A percentile compares a stretch with the other conserved stretches of the same genome.
Conservation (phyloP, 1,140 invertebrate genomes). For the Panulirus ornatus region DNA sequence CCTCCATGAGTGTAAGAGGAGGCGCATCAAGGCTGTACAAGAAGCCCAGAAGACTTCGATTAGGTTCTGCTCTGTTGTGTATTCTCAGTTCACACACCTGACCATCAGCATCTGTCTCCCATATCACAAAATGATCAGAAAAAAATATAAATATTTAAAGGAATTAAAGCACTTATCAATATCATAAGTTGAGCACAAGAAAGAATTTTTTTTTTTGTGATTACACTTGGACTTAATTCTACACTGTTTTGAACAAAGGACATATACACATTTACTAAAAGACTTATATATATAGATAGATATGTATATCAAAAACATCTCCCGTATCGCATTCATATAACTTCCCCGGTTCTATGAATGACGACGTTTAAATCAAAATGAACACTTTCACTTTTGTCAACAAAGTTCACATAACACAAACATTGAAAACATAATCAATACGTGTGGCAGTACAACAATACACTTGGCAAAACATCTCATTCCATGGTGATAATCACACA, state of each 20-base stretch:
- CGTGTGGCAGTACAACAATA: neutral
- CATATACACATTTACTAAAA: neutral
- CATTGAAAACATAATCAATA: neutral
- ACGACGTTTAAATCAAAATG: neutral
- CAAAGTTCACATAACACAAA: neutral
- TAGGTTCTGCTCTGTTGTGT: slow-evolving; percentile 39
- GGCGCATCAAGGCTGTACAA: neutral
- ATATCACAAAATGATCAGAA: neutral
- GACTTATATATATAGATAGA: neutral
- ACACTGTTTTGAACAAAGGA: neutral
- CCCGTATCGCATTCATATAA: slow-evolving; percentile 53
- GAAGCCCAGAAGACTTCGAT: slow-evolving; percentile 26
- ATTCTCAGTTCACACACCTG: neutral
- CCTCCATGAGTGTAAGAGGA: neutral
- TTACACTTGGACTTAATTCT: too few species aligned
- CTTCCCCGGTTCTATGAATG: slow-evolving; percentile 66
- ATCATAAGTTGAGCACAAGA: too few species aligned
- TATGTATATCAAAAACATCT: neutral
- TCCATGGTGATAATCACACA: neutral
- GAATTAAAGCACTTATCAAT: too few species aligned
- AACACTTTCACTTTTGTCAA: neutral
- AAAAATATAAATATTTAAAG: too few species aligned
- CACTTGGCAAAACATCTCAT: neutral
- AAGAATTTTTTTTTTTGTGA: too few species aligned
- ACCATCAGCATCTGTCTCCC: neutral